Evolutionary conservation across 1,140 invertebrate genomes (phyloP).

Genomic region (Hormaphis cornu): DNA sequence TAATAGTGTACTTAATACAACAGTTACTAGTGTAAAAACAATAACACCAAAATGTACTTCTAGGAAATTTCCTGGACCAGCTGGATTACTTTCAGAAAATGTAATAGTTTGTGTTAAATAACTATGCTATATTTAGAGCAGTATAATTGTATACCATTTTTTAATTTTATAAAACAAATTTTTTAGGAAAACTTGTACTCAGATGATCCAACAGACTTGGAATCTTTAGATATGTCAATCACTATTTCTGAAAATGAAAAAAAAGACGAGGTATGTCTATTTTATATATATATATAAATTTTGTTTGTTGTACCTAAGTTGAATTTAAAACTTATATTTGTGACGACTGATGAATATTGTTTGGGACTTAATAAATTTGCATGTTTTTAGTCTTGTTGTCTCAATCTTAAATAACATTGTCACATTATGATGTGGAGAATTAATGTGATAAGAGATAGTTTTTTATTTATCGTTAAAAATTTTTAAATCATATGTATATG

Average conservation of each 20-base stretch:
- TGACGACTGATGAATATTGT: too few species aligned
- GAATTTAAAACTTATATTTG: too few species aligned
- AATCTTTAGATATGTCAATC: slow-evolving; percentile 3
- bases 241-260: background rate
- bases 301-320: too few species aligned
- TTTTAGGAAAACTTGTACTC: background rate
- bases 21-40: slow-evolving; percentile 1
- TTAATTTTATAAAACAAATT: background rate
- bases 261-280: background rate
- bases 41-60: background rate
- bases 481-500: too few species aligned
- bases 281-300: background rate
- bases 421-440: too few species aligned
- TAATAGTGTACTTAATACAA: background rate
- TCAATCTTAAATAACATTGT: too few species aligned
- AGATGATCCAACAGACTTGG: slow-evolving; percentile 5
- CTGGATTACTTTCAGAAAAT: slow-evolving; percentile 27
- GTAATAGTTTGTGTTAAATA: background rate
- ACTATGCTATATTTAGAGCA: background rate
- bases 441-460: too few species aligned
- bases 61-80: slow-evolving; percentile 33
- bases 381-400: too few species aligned
- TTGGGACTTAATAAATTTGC: too few species aligned
- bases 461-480: too few species aligned
- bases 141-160: background rate